Evolutionary conservation across 2,797 vertebrate species (phyloP), one percentile per base, ranked within the genome.

Genomic region (Hemibagrus guttatus): DNA sequence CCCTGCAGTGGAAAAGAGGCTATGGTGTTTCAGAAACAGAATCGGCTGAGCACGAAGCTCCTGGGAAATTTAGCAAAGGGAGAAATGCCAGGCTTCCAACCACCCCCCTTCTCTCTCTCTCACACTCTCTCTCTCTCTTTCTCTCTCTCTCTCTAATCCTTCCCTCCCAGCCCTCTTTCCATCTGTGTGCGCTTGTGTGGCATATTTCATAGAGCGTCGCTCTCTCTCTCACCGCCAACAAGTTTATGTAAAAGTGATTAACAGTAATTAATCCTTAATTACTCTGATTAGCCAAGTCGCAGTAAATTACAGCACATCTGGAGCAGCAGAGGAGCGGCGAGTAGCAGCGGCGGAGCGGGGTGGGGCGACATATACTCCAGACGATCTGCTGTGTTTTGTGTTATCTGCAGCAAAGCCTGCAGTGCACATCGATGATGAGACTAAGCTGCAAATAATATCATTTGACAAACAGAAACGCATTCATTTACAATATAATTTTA

Each of bases 191-290:
- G 69, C 94, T 93, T 91, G 93, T 86, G 95, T 96, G 96, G 96
- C 95, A 97, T 96, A 95, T 96, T 96, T 97, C 96, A 97, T 95
- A 95, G 95, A 95, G 96, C 95, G 92, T 92, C 91, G 95, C 96
- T 97, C 97, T 97, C 97, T 97, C 97, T 97, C 96, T 97, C 94
- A 96, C 97, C 97, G 97, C 97, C 96, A 96, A 97, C 97, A 97
- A 97, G 97, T 98, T 98, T 98, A 98, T 98, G 97, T 98, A 97
- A 97, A 98, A 97, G 97, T 98, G 98, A 99, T 98, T 98, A 98
- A 98, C 96, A 97, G 96, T 97, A 98, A 99, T 98, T 98, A 99
- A 98, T 97, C 96, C 97, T 97, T 98, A 98, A 99, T 99, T 98
- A 98, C 96, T 96, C 95, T 98, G 97, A 99, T 98, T 99, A 99